Evolutionary conservation across 1,140 invertebrate species (phyloP).

Genomic region (Chrysomallon squamiferum): DNA sequence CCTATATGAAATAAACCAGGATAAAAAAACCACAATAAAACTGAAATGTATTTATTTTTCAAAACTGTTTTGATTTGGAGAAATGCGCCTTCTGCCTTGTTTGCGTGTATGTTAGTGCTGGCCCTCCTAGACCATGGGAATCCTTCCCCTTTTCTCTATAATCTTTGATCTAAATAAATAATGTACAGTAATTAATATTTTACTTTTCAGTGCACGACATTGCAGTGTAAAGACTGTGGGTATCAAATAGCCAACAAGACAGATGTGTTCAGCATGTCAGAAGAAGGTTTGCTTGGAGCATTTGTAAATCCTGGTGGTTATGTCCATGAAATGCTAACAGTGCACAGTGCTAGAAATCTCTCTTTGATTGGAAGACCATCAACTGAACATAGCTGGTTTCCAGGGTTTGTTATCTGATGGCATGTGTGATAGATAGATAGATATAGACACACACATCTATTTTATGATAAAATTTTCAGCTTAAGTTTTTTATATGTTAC

Average conservation of each 20-base stretch:
- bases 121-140: too few species aligned
- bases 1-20: too few species aligned
- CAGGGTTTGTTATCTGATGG: slow-evolving; percentile 71
- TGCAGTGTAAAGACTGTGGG: slow-evolving; percentile 74
- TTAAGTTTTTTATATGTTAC: not conserved
- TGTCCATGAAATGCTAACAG: slow-evolving; percentile 83
- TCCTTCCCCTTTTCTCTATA: too few species aligned
- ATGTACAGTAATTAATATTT: too few species aligned
- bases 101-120: too few species aligned
- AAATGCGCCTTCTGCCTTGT: too few species aligned
- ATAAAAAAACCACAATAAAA: too few species aligned
- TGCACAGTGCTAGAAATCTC: slow-evolving; percentile 71
- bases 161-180: too few species aligned
- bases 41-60: too few species aligned
- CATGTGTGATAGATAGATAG: too few species aligned
- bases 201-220: slow-evolving; percentile 68
- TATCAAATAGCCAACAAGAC: slow-evolving; percentile 71
- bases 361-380: slow-evolving; percentile 69
- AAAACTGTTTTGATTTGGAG: too few species aligned
- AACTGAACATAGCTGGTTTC: slow-evolving; percentile 83
- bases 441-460: not conserved
- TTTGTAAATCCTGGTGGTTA: slow-evolving; percentile 83
- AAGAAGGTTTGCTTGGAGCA: slow-evolving; percentile 79
- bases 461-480: not conserved
- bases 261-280: slow-evolving; percentile 82